Conservation (phyloP, 2,113 vertebrate species). For the Ifrita kowaldi region DNA sequence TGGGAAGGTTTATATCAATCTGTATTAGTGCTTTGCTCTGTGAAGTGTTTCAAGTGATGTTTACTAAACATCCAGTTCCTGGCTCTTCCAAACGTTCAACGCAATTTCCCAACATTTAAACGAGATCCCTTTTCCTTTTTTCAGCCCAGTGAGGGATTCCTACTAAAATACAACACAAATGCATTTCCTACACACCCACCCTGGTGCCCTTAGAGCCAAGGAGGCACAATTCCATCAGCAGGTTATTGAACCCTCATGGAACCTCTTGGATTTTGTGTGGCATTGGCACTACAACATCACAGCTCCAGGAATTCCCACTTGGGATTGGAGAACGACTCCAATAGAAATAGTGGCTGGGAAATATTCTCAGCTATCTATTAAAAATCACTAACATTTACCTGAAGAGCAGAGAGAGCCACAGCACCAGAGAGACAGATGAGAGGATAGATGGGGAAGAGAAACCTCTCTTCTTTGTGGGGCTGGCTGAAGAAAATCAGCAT, state of each 20-base stretch:
- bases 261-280: not conserved
- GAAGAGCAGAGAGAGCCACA: conserved; percentile 92
- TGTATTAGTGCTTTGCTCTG: not conserved
- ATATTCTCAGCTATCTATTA: not conserved
- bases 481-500: conserved; percentile 95
- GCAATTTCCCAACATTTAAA: not conserved
- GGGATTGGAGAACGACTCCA: not conserved
- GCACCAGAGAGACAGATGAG: conserved; percentile 92
- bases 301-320: not conserved
- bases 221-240: not conserved
- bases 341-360: not conserved
- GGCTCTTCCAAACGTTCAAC: not conserved
- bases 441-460: conserved; percentile 95
- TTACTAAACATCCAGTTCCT: not conserved
- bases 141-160: not conserved
- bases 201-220: not conserved
- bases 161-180: not conserved
- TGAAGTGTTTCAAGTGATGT: not conserved
- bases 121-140: not conserved
- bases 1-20: not conserved
- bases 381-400: conserved; percentile 73
- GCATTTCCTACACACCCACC: not conserved
- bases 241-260: not conserved
- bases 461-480: conserved; percentile 95
- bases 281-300: not conserved